Percentiles rank a stretch among this genome's conserved stretches.
Evolutionary conservation across 2,888 invertebrate species (phyloP).

Genomic region (Dynastes maya): DNA sequence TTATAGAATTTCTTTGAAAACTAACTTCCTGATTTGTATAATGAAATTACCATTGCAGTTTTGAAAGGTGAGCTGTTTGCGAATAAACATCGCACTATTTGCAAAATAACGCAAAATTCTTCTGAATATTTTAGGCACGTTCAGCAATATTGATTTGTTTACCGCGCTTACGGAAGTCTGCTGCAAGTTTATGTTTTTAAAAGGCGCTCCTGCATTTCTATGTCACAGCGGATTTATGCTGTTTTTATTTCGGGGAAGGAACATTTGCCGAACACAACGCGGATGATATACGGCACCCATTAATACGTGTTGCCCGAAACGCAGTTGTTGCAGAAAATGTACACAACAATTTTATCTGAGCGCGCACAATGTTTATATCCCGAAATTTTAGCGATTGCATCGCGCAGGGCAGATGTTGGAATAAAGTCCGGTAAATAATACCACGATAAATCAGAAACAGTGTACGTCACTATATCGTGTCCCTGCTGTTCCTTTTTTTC

Average conservation of each 20-base stretch:
- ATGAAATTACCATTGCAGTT: too few relatives aligned
- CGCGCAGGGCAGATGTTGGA: slow-evolving; percentile 36
- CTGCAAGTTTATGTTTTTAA: slow-evolving; percentile 23
- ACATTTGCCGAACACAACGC: slow-evolving; percentile 38
- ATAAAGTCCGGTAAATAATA: slow-evolving; percentile 58
- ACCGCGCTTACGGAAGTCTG: neutral
- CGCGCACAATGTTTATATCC: slow-evolving; percentile 41
- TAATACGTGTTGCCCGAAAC: slow-evolving; percentile 45
- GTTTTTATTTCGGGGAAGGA: slow-evolving; percentile 35
- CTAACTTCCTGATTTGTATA: too few relatives aligned
- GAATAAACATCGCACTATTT: too few relatives aligned
- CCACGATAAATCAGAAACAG: slow-evolving; percentile 59
- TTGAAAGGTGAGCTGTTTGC: too few relatives aligned
- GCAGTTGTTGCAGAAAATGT: slow-evolving; percentile 31
- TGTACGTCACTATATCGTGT: slow-evolving; percentile 54
- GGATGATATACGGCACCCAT: slow-evolving; percentile 45
- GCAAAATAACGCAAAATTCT: neutral
- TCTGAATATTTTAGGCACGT: slow-evolving; percentile 3
- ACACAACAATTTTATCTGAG: slow-evolving; percentile 39
- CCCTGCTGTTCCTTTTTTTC: slow-evolving; percentile 44
- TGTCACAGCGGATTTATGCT: slow-evolving; percentile 38
- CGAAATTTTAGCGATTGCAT: slow-evolving; percentile 50
- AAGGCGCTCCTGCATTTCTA: slow-evolving; percentile 24
- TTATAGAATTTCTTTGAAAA: too few relatives aligned
- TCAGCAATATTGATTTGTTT: slow-evolving; percentile 26